phyloP scores from a whole-genome alignment of 1,140 invertebrate genomes.

The Pogonomyrmex californicus region DNA sequence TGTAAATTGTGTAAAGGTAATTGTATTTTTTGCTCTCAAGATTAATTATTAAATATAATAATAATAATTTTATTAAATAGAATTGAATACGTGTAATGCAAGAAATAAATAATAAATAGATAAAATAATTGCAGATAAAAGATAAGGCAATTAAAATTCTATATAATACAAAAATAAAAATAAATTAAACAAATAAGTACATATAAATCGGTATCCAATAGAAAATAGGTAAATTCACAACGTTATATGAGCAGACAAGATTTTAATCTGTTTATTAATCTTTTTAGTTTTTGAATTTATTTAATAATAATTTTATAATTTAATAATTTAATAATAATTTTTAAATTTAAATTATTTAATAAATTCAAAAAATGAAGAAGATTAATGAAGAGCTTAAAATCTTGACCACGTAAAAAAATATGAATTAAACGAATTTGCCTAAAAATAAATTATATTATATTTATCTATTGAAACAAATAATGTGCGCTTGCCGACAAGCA shows the following conservation, averaged over 20 bases:
- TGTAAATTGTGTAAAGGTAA: background rate
- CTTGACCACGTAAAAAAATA: too few species aligned
- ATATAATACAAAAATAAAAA: background rate
- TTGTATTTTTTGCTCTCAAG: background rate
- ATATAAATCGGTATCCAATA: too few species aligned
- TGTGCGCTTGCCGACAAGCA: background rate
- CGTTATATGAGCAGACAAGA: too few species aligned
- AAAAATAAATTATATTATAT: background rate
- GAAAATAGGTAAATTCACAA: too few species aligned
- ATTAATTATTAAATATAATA: conserved; percentile 23
- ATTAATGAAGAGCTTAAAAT: too few species aligned
- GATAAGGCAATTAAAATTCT: background rate
- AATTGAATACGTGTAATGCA: background rate
- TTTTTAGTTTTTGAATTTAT: too few species aligned
- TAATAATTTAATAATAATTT: too few species aligned
- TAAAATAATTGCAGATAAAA: background rate
- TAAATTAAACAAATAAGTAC: background rate
- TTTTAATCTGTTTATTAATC: too few species aligned
- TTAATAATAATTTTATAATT: too few species aligned
- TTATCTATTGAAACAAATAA: background rate
- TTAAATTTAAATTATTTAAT: too few species aligned
- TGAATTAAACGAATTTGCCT: background rate
- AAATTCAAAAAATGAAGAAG: too few species aligned
- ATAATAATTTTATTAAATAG: background rate
- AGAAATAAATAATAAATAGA: background rate